Base-by-base conservation (phyloP, 2,113 vertebrate species). In the Prinia subflava region DNA sequence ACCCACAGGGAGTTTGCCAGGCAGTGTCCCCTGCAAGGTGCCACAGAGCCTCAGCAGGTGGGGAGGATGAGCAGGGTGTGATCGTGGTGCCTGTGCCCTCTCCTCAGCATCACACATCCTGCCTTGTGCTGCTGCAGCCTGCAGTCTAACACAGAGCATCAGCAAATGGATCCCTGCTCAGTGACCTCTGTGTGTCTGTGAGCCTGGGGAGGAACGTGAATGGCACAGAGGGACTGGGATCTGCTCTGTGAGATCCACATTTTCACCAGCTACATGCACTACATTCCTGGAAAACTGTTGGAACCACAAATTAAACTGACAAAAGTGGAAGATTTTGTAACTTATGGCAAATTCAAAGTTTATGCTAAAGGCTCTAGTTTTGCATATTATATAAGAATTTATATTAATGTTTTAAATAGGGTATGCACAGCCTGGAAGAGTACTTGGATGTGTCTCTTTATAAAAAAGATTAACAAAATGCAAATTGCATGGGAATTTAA, bases 71-170 rank as follows among this genome's bases (percentile, higher is more conserved):
- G 50, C 59, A 2, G 1, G 13, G 16, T 3, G 0, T 23, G 2
- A 15, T 19, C 7, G 7, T 13, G 6, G 1, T 1, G 8, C 46
- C 62, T 75, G n/a, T 35, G 74, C 9, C 31, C 28, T 77, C 23
- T 59, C 22, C 69, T 79, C 7, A 9, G 30, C 39, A 27, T 30
- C 49, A 15, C 30, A 3, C 39, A 33, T 0, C 56, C 46, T 68
- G 39, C 27, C 39, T 2, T 9, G 33, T 11, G 6, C 16, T 23
- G 6, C 65, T 77, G 35, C 37, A 57, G 0, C 23, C 13, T 20
- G 13, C 39, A 2, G 1, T 25, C 41, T 15, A 13, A 8, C 1
- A 2, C 39, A 33, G 0, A 5, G 2, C 52, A 50, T 4, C 47
- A 46, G 20, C 33, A 35, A 17, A 31, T 4, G 5, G 3, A 59